These are phyloP conservation scores for Odocoileus hemionus DNA, from an alignment of 2,113 vertebrate species.

Conservation along the genomic window DNA sequence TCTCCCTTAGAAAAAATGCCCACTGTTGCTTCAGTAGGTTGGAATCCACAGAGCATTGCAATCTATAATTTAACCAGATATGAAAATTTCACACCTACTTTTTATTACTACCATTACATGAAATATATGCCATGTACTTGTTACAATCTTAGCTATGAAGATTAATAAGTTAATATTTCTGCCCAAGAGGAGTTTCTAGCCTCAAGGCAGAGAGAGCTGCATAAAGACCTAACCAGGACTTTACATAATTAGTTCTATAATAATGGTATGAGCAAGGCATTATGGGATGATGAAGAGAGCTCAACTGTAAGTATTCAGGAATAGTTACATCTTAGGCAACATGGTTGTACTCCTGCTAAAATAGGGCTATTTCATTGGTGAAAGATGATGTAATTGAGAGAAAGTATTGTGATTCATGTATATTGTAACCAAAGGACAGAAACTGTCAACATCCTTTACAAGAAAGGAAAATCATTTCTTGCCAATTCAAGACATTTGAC, in stretches of 20 bases:
- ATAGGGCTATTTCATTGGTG: background rate
- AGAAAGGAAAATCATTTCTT: background rate
- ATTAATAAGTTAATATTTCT: background rate
- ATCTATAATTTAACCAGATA: background rate
- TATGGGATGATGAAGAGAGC: background rate
- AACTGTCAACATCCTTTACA: background rate
- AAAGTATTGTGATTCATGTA: background rate
- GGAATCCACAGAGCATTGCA: background rate
- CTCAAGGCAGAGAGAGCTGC: background rate
- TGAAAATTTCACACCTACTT: background rate
- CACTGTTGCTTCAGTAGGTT: background rate
- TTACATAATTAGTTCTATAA: background rate
- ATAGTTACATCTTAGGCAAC: background rate
- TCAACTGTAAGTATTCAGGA: background rate
- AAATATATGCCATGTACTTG: background rate
- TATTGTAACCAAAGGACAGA: background rate
- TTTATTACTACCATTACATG: background rate
- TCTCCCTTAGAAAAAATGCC: background rate
- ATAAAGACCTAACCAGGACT: background rate
- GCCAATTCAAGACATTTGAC: background rate
- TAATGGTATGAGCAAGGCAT: background rate
- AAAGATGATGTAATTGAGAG: background rate
- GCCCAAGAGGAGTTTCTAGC: background rate
- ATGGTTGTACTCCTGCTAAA: background rate
- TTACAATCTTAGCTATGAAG: background rate